Evolutionary conservation across 2,113 vertebrate species (phyloP).

Genomic region (Anguilla rostrata): DNA sequence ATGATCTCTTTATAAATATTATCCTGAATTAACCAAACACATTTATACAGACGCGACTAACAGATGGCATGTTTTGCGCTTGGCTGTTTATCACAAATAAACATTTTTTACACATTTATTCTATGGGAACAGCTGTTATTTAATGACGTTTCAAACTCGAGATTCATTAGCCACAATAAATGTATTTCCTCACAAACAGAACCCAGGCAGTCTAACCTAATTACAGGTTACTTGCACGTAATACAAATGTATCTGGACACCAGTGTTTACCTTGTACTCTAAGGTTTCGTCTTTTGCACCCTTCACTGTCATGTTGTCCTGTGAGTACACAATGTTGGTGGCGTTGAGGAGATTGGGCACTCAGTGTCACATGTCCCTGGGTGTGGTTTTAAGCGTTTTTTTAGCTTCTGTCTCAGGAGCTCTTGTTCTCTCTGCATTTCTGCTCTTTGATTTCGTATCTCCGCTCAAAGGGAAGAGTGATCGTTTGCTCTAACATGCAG

Average conservation of each 20-base stretch:
- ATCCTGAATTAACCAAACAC: conserved; percentile 50
- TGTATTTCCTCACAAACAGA: neutral
- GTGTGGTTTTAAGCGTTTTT: conserved; percentile 8
- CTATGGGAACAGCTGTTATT: neutral
- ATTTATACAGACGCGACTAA: conserved; percentile 59
- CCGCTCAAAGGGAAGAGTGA: neutral
- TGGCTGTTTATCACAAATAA: conserved; percentile 30
- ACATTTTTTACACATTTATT: conserved; percentile 4
- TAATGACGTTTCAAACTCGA: neutral
- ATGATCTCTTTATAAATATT: conserved; percentile 32
- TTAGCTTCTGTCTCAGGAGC: conserved; percentile 34
- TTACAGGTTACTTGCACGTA: neutral
- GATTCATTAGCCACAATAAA: neutral
- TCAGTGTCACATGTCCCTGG: conserved; percentile 37
- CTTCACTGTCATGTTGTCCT: conserved; percentile 32
- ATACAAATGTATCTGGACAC: conserved; percentile 19
- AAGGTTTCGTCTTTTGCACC: conserved; percentile 37
- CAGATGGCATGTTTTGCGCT: conserved; percentile 28
- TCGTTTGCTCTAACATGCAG: neutral
- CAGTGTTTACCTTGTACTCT: conserved; percentile 8
- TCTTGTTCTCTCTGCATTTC: conserved; percentile 22
- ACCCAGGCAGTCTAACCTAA: neutral
- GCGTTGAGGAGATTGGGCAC: conserved; percentile 26
- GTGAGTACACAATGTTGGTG: conserved; percentile 13
- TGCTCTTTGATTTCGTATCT: conserved; percentile 25